Conservation (phyloP, 2,797 vertebrate genomes). For the Gila robusta region DNA sequence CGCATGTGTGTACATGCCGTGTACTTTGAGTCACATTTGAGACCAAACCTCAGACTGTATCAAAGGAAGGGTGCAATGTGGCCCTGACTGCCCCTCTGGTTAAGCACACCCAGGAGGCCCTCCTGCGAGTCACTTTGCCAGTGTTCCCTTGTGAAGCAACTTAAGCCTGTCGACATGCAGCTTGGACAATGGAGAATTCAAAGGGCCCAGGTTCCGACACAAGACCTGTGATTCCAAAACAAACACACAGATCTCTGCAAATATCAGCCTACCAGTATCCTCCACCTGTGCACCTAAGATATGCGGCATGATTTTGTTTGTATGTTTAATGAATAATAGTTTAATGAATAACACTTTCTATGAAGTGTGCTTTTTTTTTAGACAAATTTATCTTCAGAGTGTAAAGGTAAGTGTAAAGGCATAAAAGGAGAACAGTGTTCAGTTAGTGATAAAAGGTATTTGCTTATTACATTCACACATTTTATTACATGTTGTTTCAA, state of each 20-base stretch:
- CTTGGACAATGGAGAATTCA: slow-evolving; percentile 85
- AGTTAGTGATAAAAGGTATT: slow-evolving; percentile 83
- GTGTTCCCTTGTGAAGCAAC: slow-evolving; percentile 83
- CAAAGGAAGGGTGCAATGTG: slow-evolving; percentile 74
- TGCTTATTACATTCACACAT: slow-evolving; percentile 79
- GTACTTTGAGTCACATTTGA: slow-evolving; percentile 75
- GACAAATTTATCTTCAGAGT: slow-evolving; percentile 31
- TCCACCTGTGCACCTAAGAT: background rate
- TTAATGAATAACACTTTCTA: background rate
- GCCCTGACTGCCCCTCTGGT: slow-evolving; percentile 78
- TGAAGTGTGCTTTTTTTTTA: background rate
- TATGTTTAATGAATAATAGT: slow-evolving; percentile 34
- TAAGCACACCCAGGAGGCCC: slow-evolving; percentile 77
- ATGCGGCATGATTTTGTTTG: slow-evolving; percentile 78
- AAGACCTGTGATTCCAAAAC: slow-evolving; percentile 85
- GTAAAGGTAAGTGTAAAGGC: slow-evolving; percentile 49
- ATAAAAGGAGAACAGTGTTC: slow-evolving; percentile 38
- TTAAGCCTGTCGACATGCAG: slow-evolving; percentile 88
- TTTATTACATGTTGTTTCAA: slow-evolving; percentile 83
- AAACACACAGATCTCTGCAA: slow-evolving; percentile 90
- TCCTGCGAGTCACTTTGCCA: slow-evolving; percentile 84
- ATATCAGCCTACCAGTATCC: slow-evolving; percentile 73
- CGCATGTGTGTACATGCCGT: slow-evolving; percentile 63
- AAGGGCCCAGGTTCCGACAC: slow-evolving; percentile 82
- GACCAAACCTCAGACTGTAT: slow-evolving; percentile 69